Evolutionary conservation across 2,797 vertebrate species (phyloP), one percentile per base, ranked within the genome.

Genomic region (Heterohyrax brucei): DNA sequence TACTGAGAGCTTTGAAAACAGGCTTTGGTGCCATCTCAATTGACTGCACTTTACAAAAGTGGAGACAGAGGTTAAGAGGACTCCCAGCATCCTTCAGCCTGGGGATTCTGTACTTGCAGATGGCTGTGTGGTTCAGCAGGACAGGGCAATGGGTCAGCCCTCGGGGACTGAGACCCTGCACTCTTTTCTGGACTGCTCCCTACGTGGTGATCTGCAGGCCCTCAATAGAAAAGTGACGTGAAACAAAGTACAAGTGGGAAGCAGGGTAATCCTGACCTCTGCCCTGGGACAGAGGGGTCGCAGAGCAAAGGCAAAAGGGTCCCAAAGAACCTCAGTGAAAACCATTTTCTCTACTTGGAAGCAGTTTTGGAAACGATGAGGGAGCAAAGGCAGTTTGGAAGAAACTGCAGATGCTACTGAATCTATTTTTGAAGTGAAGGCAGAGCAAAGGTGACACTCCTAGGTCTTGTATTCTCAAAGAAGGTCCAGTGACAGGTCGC

Each of bases 281-380:
- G 53, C 72, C 93, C 75, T 73, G 59, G 87, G 39, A 39, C 39
- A 39, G 39, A 39, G 39, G 39, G 39, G 39, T 39, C 39, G 39
- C 39, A 39, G 39, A 39, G 39, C 39, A 39, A 39, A 39, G 39
- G 39, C 39, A 39, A 39, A 39, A 39, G 39, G 39, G 39, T 39
- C 39, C 39, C 53, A 75, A 53, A 90, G 72, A 95, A 53, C 28
- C 70, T 75, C 88, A 79, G 79, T 94, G 88, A 88, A 95, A 95
- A 97, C 88, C 86, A 62, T 88, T 96, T 97, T 93, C 70, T 78
- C 94, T 4, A 82, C 75, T 53, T 39, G 30, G 13, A 72, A 77
- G 83, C 46, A 62, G 64, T 72, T 48, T n/a, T 93, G 59, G 56
- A 85, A 53, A 84, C 39, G 24, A 22, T 44, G 80, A 21, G 75